Percentiles rank a stretch among this genome's conserved stretches.
Evolutionary conservation across 2,113 vertebrate species (phyloP).

Genomic region (Tylochromis polylepis): DNA sequence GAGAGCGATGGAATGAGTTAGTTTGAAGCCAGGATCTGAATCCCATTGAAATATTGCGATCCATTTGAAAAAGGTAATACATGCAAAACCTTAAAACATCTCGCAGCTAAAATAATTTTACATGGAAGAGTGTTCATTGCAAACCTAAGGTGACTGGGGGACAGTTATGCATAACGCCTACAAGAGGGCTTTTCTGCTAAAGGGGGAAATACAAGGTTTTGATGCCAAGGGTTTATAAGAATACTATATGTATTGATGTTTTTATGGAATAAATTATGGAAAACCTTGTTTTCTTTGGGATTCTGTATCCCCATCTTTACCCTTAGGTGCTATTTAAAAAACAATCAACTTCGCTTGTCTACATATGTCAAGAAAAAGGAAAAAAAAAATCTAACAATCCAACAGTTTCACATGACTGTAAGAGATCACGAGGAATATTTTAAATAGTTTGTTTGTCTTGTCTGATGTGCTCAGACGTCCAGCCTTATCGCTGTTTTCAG

Average conservation of each 20-base stretch:
- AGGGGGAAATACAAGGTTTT: background rate
- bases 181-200: background rate
- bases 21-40: background rate
- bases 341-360: background rate
- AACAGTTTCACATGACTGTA: background rate
- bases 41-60: background rate
- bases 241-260: background rate
- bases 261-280: background rate
- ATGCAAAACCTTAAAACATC: background rate
- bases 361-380: background rate
- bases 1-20: background rate
- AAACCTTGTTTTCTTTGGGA: background rate
- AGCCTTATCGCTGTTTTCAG: background rate
- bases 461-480: background rate
- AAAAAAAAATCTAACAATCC: rapidly evolving
- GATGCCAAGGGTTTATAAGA: background rate
- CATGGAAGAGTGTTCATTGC: background rate
- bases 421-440: background rate
- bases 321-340: background rate
- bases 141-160: background rate
- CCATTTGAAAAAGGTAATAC: background rate
- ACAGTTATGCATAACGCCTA: rapidly evolving
- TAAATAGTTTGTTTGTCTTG: background rate
- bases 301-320: background rate
- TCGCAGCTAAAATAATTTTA: background rate